Percentiles rank a stretch among this genome's conserved stretches.
phyloP scores from a whole-genome alignment of 2,113 vertebrate genomes.

The Trichechus manatus region DNA sequence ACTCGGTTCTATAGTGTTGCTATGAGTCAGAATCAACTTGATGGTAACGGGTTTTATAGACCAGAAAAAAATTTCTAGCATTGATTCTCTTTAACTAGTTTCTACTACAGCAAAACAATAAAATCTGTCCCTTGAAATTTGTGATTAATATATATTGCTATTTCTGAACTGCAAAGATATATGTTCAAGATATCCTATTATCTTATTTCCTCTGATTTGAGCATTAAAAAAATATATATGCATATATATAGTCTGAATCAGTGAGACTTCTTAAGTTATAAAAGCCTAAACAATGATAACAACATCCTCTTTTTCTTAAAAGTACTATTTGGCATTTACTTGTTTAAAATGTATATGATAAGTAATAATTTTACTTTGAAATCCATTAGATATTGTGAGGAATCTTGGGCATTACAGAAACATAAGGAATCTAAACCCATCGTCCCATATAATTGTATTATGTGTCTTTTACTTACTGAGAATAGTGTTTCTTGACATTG shows the following conservation, averaged over 20 bases:
- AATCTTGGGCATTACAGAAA: neutral
- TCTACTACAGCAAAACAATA: neutral
- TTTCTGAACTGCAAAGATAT: neutral
- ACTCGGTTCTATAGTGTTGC: no score
- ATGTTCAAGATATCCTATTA: neutral
- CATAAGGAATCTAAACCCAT: neutral
- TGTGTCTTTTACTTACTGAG: neutral
- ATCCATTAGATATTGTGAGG: slow-evolving; percentile 10
- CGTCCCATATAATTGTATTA: neutral
- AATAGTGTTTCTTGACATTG: neutral
- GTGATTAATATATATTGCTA: neutral
- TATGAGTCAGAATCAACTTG: no score
- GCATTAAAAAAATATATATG: neutral
- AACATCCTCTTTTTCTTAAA: neutral
- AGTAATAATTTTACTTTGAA: neutral
- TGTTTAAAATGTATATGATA: neutral
- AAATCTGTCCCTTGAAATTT: neutral
- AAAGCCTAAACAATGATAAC: neutral
- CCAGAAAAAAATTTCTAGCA: neutral
- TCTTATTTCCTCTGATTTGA: neutral
- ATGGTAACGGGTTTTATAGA: neutral
- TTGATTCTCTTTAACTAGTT: neutral
- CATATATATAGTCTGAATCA: neutral
- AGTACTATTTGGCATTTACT: neutral
- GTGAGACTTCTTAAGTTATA: neutral